phyloP scores from a whole-genome alignment of 2,888 invertebrate genomes.

The Tanytarsus gracilentus region DNA sequence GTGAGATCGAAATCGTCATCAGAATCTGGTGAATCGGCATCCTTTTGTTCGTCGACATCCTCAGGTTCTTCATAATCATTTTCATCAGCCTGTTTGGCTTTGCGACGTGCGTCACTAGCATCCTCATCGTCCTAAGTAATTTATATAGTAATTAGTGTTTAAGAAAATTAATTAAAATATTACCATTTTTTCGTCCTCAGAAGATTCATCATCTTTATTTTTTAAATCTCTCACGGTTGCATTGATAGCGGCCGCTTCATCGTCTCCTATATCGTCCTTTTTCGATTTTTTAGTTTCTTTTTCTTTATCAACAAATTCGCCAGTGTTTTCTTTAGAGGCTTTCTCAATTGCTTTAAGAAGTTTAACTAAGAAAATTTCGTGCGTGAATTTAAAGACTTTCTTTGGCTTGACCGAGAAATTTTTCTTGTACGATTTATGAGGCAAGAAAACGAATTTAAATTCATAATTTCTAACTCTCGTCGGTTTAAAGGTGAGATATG shows the following conservation, averaged over 20 bases:
- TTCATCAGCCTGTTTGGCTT: constrained; percentile 50
- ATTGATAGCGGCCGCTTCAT: constrained; percentile 35
- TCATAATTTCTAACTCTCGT: constrained; percentile 54
- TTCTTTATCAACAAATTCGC: constrained; percentile 39
- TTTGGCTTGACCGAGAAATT: constrained; percentile 63
- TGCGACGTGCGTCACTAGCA: constrained; percentile 45
- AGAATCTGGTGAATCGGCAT: constrained; percentile 34
- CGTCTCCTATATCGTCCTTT: constrained; percentile 44
- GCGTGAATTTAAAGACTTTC: constrained; percentile 63
- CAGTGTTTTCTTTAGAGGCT: constrained; percentile 47
- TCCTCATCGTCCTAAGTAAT: constrained; percentile 37
- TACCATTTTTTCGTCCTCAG: constrained; percentile 30
- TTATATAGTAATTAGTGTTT: not conserved
- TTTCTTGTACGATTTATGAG: constrained; percentile 61
- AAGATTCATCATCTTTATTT: constrained; percentile 39
- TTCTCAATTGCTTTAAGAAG: constrained; percentile 56
- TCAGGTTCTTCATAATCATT: constrained; percentile 61
- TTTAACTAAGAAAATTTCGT: constrained; percentile 57
- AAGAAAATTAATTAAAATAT: not conserved
- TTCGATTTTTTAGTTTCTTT: constrained; percentile 42
- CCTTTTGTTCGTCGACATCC: constrained; percentile 48
- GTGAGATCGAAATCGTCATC: constrained; percentile 32
- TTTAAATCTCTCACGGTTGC: constrained; percentile 37
- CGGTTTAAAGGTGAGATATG: constrained; percentile 47
- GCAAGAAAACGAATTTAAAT: constrained; percentile 64